Evolutionary conservation across 2,888 invertebrate genomes (phyloP).

Genomic region (Drosophila robusta): DNA sequence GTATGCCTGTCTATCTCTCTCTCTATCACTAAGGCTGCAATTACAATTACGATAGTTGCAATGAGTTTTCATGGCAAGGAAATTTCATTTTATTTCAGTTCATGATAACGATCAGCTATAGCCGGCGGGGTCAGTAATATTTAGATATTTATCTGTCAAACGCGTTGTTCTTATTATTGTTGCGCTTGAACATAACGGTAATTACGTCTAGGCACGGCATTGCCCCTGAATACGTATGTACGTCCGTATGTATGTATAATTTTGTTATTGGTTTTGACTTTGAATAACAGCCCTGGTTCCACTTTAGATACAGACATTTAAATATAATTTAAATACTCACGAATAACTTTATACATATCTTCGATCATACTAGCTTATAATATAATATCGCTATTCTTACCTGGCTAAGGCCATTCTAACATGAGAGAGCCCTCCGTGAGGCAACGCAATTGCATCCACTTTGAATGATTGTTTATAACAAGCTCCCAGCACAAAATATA

Average conservation of each 20-base stretch:
- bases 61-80: slow-evolving; percentile 58
- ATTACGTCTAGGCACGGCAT: slow-evolving; percentile 76
- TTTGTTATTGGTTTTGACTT: slow-evolving; percentile 19
- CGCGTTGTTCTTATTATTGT: slow-evolving; percentile 30
- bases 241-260: slow-evolving; percentile 12
- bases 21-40: slow-evolving; percentile 49
- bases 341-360: neutral
- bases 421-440: slow-evolving; percentile 87
- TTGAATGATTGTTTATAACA: slow-evolving; percentile 75
- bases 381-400: slow-evolving; percentile 84
- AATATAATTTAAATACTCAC: neutral
- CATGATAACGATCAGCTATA: slow-evolving; percentile 56
- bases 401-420: slow-evolving; percentile 89
- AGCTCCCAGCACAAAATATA: slow-evolving; percentile 38
- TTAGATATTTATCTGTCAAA: slow-evolving; percentile 72
- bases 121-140: slow-evolving; percentile 50
- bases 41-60: slow-evolving; percentile 64
- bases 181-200: slow-evolving; percentile 77
- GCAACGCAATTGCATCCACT: slow-evolving; percentile 87
- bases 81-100: slow-evolving; percentile 65
- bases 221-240: slow-evolving; percentile 65
- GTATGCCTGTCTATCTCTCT: slow-evolving; percentile 1
- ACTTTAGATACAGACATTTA: slow-evolving; percentile 9
- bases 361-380: neutral
- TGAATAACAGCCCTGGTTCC: slow-evolving; percentile 4